Percentiles rank a stretch among this genome's conserved stretches.
These are phyloP conservation scores for Chloroclysta siterata DNA, from an alignment of 2,888 invertebrate genomes.

Conservation along the genomic window DNA sequence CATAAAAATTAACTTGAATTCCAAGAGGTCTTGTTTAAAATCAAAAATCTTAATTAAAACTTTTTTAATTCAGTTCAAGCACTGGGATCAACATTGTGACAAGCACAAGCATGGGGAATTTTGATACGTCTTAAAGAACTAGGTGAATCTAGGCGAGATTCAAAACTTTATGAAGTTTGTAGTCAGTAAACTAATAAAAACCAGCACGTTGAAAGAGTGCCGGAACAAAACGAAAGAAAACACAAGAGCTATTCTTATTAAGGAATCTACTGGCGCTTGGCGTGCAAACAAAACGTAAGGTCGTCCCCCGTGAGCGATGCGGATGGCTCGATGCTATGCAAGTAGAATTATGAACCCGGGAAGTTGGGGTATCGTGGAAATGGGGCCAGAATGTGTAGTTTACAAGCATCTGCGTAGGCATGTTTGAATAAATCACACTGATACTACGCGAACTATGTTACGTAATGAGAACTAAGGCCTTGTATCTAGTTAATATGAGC, in stretches of 20 bases:
- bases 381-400: slow-evolving; percentile 30
- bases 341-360: slow-evolving; percentile 40
- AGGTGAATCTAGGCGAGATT: no score
- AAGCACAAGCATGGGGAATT: no score
- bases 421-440: slow-evolving; percentile 33
- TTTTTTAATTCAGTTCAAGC: no score
- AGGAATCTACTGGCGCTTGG: slow-evolving; percentile 31
- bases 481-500: background rate
- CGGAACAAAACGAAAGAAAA: slow-evolving; percentile 1
- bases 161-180: background rate
- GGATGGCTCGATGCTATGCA: slow-evolving; percentile 30
- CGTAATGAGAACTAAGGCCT: slow-evolving; percentile 8
- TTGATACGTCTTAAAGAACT: no score
- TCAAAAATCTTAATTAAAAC: no score
- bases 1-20: no score
- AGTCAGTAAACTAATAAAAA: slow-evolving; percentile 2
- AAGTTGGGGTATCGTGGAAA: slow-evolving; percentile 32
- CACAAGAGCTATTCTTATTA: slow-evolving; percentile 22
- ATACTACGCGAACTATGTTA: slow-evolving; percentile 23
- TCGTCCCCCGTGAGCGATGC: slow-evolving; percentile 29
- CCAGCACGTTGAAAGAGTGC: slow-evolving; percentile 4
- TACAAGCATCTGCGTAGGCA: slow-evolving; percentile 22
- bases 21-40: no score
- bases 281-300: slow-evolving; percentile 41
- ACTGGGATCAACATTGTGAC: no score